Base-by-base conservation (phyloP, 2,888 invertebrate species). In the Eulithis testata region DNA sequence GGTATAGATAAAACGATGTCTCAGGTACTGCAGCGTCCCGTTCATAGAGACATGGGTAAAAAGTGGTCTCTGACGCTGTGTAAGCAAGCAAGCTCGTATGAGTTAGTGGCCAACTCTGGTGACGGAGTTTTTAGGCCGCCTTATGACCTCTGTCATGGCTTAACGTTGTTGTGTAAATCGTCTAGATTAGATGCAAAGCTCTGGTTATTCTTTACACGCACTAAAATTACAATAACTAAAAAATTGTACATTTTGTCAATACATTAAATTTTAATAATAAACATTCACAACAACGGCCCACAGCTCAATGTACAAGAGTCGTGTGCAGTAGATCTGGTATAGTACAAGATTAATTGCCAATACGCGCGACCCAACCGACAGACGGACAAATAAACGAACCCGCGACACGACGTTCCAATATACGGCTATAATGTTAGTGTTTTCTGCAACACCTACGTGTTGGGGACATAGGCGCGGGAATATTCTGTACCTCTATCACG, bases 361-460 rank as follows among this genome's bases (percentile, higher is more conserved):
- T 89, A 86, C 78, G 60, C 74, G 69, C 70, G 78, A 73, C 79
- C 82, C 79, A 76, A 84, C 82, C 76, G 75, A 84, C 86, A 80
- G 77, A 84, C 87, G 81, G 80, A 87, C 86, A 80, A 82, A 87
- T 82, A 80, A 84, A 85, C 81, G 78, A 82, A 82, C 79, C 65
- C 75, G 82, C 84, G 82, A 91, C 91, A 91, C 89, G 88, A 85
- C 77, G 82, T 74, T 80, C 87, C 88, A 85, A 90, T 88, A 88
- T 85, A 76, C 85, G 76, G 88, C 85, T 82, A 90, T 91, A 91
- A 90, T 85, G 90, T 86, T 85, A 87, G 82, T 84, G 80, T 83
- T 86, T 84, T 85, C 86, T 87, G 88, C 83, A 78, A 89, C 91
- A 88, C 92, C 91, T 91, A 91, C 92, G 87, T 86, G 73, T 63